These are phyloP conservation scores for Parnassius glacialis DNA, from an alignment of 2,888 invertebrate genomes.

Conservation along the genomic window DNA sequence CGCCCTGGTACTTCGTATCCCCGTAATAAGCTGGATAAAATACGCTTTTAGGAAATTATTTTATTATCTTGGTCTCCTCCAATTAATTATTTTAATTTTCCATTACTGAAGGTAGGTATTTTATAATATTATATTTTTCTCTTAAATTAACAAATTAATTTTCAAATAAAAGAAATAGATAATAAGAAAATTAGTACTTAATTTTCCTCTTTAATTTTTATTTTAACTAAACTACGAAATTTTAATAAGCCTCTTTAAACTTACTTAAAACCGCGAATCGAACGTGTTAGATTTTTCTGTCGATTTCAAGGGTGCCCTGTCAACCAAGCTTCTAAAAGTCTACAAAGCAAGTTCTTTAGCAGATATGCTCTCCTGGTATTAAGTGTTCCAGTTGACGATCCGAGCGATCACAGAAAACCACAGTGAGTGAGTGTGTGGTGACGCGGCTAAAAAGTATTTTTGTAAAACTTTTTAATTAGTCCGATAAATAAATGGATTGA, in stretches of 20 bases:
- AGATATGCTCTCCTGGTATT: constrained; percentile 62
- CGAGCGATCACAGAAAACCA: constrained; percentile 51
- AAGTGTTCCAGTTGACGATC: constrained; percentile 79
- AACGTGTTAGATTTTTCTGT: too few relatives aligned
- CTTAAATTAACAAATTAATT: background rate
- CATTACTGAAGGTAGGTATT: background rate
- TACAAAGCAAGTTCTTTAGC: constrained; percentile 38
- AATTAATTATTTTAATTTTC: background rate
- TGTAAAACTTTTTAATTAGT: constrained; percentile 2
- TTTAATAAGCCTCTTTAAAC: too few relatives aligned
- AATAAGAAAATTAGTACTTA: too few relatives aligned
- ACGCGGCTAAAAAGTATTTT: constrained; percentile 34
- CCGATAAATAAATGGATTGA: background rate
- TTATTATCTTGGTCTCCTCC: background rate
- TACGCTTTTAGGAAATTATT: constrained; percentile 52
- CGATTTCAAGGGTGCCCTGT: too few relatives aligned
- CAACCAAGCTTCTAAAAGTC: constrained; percentile 1
- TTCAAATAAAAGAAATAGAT: background rate
- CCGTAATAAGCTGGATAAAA: constrained; percentile 80
- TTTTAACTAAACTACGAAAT: too few relatives aligned
- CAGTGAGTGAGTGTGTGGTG: too few relatives aligned
- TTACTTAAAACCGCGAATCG: too few relatives aligned
- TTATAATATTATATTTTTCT: background rate
- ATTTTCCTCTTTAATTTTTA: too few relatives aligned
- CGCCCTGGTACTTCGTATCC: constrained; percentile 72